Evolutionary conservation across 2,797 vertebrate species (phyloP).

Genomic region (Eulemur rubriventer): DNA sequence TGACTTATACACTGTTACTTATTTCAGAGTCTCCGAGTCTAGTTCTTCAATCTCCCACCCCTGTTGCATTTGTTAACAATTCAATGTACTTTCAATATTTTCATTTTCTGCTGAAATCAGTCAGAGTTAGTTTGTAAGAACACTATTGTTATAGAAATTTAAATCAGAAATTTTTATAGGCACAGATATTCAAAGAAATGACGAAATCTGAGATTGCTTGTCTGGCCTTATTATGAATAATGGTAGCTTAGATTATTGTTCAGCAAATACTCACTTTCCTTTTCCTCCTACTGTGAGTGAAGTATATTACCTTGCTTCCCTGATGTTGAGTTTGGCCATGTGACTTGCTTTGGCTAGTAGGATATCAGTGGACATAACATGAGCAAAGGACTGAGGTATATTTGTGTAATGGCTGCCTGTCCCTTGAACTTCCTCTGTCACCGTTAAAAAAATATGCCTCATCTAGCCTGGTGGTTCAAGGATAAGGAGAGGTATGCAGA

Average conservation of each 20-base stretch:
- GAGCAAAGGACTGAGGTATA: background rate
- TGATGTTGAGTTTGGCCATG: background rate
- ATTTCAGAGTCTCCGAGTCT: background rate
- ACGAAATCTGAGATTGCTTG: background rate
- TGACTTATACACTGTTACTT: background rate
- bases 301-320: background rate
- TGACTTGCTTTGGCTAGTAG: background rate
- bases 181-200: background rate
- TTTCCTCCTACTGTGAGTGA: background rate
- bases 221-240: background rate
- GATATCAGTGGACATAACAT: background rate
- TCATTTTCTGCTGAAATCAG: background rate
- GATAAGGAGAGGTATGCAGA: background rate
- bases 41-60: background rate
- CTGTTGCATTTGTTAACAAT: background rate
- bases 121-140: background rate
- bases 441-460: background rate
- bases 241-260: background rate
- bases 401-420: background rate
- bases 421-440: background rate
- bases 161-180: conserved; percentile 2
- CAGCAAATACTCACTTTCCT: background rate
- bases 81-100: background rate
- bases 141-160: background rate
- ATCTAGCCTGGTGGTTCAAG: background rate